Evolutionary conservation across 53 echinoderm and acorn worm species (phyloP), one percentile per base, ranked within the genome.

Genomic region (Crossaster papposus): DNA sequence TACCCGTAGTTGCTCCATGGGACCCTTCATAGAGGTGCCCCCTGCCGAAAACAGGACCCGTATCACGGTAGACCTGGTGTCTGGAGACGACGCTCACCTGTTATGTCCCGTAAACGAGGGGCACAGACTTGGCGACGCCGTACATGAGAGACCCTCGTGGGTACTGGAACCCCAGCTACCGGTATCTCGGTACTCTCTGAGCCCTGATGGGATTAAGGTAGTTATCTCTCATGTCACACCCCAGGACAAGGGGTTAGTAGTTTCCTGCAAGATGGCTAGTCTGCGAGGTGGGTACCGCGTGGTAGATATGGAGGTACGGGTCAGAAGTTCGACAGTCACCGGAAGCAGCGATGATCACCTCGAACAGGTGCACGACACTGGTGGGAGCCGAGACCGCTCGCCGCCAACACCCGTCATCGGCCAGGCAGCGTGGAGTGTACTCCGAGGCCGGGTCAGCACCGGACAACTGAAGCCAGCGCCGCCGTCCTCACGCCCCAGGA

Each of bases 161-260:
- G 62, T 7, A 0, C 51, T 76, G 18, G 62, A 87, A 11, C 90
- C 93, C 3, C 73, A 52, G 50, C 79, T 90, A 11, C 36, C 86
- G 23, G 90, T 90, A 0, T 73, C 79, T 14, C 90, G 93, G 18
- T 93, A 81, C 82, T 81, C 90, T 5, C 54, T 93, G 26, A 90
- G 86, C 33, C 85, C 86, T 51, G 81, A 93, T 68, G 93, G 93
- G 26, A 86, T 86, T 36, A 81, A 81, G 38, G 86, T 93, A 4
- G 86, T 79, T 36, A 86, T 93, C 72, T 81, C 65, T 12, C 90
- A 75, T 1, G 55, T 93, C 2, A 86, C 81, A 58, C 37, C 86
- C 1, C 79, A 93, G 51, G 93, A 93, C 36, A 44, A 86, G 14
- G 93, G 90, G 4, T 79, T 93, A 78, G 81, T 90, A 65, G 82